phyloP scores from a whole-genome alignment of 2,113 vertebrate genomes.

The Peucedramus taeniatus region DNA sequence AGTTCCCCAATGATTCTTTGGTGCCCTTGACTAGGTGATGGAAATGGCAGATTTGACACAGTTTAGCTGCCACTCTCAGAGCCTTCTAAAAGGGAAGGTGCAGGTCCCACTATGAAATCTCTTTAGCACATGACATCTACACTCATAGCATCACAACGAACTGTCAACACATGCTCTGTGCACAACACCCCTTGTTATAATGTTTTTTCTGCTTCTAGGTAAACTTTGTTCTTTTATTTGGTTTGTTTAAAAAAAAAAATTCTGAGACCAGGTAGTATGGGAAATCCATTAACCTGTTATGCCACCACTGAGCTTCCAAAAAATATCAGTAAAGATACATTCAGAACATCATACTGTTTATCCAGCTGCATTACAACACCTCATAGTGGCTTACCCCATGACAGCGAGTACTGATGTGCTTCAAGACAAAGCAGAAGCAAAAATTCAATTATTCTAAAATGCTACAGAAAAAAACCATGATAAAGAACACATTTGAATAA shows the following conservation, averaged over 20 bases:
- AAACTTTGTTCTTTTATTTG: not conserved
- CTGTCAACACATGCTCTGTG: not conserved
- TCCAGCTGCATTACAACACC: not conserved
- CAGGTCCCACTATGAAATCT: not conserved
- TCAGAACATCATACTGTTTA: not conserved
- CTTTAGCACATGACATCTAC: not conserved
- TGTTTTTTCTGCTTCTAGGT: not conserved
- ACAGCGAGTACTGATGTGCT: not conserved
- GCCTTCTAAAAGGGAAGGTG: not conserved
- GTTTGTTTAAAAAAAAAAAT: not conserved
- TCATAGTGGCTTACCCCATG: not conserved
- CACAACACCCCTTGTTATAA: not conserved
- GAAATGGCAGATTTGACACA: not conserved
- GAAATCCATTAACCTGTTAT: not conserved
- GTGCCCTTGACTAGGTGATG: not conserved
- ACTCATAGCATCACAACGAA: not conserved
- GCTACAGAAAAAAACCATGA: not conserved
- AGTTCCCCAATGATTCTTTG: not conserved
- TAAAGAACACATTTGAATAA: slow-evolving; percentile 6
- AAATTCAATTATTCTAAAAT: not conserved
- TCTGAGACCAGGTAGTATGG: not conserved
- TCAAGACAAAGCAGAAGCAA: not conserved
- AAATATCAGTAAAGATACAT: not conserved
- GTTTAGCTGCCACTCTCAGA: not conserved
- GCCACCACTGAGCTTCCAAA: not conserved